Conservation (phyloP, 2,113 vertebrate species). For the Pterocles gutturalis region DNA sequence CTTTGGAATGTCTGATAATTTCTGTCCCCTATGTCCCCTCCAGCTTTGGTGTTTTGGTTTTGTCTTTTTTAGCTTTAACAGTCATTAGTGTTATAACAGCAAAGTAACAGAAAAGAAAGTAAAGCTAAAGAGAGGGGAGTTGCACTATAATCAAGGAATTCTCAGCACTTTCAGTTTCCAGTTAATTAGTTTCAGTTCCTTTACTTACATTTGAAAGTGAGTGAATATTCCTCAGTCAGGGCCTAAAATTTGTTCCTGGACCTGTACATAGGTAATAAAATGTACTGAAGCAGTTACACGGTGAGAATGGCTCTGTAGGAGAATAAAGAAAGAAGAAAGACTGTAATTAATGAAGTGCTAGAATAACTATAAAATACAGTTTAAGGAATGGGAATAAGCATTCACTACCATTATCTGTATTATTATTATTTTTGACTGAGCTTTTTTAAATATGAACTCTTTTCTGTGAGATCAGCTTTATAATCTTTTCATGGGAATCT, state of each 20-base stretch:
- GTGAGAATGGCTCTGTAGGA: not conserved
- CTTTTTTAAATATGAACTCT: not conserved
- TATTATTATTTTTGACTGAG: not conserved
- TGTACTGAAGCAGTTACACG: not conserved
- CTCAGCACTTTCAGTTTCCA: not conserved
- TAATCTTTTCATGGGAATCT: not conserved
- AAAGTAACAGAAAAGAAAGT: not conserved
- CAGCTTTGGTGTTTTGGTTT: not conserved
- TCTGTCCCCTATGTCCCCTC: not conserved
- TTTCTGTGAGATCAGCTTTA: not conserved
- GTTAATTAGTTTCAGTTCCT: not conserved
- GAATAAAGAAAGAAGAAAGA: not conserved
- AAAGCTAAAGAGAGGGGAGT: not conserved
- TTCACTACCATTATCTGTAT: not conserved
- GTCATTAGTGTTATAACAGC: not conserved
- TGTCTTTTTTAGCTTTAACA: not conserved
- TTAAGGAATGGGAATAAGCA: not conserved
- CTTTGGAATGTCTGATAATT: not conserved
- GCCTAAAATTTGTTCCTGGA: not conserved
- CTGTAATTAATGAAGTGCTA: not conserved
- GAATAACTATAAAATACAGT: not conserved
- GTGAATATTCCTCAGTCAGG: not conserved
- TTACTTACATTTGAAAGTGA: slow-evolving; percentile 6
- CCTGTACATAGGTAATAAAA: not conserved
- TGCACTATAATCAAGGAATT: not conserved